Evolutionary conservation across 2,888 invertebrate genomes (phyloP).

Genomic region (Andrena fulva): DNA sequence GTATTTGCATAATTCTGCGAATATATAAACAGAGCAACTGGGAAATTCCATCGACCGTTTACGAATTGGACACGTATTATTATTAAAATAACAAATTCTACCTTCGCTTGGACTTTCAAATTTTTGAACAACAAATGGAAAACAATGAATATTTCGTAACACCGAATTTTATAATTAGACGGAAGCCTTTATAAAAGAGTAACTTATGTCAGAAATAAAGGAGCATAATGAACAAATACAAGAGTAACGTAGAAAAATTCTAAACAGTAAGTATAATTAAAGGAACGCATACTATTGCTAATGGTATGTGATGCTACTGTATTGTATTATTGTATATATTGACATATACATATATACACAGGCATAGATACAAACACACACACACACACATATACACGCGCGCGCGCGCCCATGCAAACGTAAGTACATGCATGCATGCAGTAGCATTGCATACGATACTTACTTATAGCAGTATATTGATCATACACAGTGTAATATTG

Average conservation of each 20-base stretch:
- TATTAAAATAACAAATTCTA: constrained; percentile 4
- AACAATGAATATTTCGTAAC: constrained; percentile 21
- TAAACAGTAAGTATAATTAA: constrained; percentile 32
- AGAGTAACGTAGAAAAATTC: constrained; percentile 33
- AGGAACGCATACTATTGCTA: constrained; percentile 6
- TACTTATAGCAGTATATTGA: constrained; percentile 19
- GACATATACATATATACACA: constrained; percentile 32
- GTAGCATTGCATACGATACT: constrained; percentile 37
- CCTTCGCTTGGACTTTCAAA: constrained; percentile 5
- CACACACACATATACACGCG: constrained; percentile 3
- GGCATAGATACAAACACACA: not conserved
- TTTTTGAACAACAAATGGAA: not conserved
- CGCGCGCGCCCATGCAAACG: not conserved
- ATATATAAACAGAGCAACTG: constrained; percentile 1
- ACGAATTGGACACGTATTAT: constrained; percentile 2
- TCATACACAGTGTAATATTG: constrained; percentile 35
- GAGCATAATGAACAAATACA: constrained; percentile 36
- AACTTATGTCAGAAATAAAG: constrained; percentile 24
- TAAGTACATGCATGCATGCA: constrained; percentile 22
- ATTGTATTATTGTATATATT: constrained; percentile 48
- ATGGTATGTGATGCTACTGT: constrained; percentile 47
- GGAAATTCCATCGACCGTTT: constrained; percentile 26
- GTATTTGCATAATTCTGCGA: constrained; percentile 23
- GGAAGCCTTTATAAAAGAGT: constrained; percentile 11
- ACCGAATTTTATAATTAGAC: constrained; percentile 25